Conservation (phyloP, 1,140 invertebrate species). For the Euglossa dilemma region DNA sequence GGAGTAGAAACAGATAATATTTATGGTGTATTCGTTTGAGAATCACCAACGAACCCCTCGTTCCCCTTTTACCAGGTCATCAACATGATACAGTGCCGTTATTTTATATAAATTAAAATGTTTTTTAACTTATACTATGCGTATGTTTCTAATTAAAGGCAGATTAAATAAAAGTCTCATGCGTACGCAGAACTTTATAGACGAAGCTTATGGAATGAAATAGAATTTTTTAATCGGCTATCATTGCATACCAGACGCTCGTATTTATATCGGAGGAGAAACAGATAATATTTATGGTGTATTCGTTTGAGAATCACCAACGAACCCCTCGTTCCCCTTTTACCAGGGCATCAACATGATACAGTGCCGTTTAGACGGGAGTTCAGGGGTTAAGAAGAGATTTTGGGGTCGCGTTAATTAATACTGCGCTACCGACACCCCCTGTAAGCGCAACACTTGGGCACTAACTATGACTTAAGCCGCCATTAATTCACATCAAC, state of each 20-base stretch:
- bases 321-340: conserved; percentile 46
- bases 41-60: conserved; percentile 46
- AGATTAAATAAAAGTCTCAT: neutral
- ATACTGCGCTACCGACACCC: conserved; percentile 62
- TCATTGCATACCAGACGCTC: conserved; percentile 60
- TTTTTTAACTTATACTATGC: no score
- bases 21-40: conserved; percentile 64
- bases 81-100: conserved; percentile 68
- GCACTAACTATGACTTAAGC: conserved; percentile 76
- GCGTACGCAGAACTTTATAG: neutral
- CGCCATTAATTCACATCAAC: conserved; percentile 83
- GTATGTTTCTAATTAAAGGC: neutral
- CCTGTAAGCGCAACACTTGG: conserved; percentile 54
- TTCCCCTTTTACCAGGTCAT: conserved; percentile 49
- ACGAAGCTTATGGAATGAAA: neutral
- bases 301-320: conserved; percentile 56
- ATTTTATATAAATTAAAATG: no score
- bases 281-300: conserved; percentile 68
- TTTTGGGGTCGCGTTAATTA: conserved; percentile 79
- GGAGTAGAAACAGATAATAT: conserved; percentile 60
- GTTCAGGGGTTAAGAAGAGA: conserved; percentile 77
- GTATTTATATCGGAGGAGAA: conserved; percentile 60
- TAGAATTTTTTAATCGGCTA: conserved; percentile 55
- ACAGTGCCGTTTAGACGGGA: conserved; percentile 66
- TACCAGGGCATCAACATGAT: conserved; percentile 59